Conservation (phyloP, 2,797 vertebrate genomes). For the Chaetodon trifasciatus region DNA sequence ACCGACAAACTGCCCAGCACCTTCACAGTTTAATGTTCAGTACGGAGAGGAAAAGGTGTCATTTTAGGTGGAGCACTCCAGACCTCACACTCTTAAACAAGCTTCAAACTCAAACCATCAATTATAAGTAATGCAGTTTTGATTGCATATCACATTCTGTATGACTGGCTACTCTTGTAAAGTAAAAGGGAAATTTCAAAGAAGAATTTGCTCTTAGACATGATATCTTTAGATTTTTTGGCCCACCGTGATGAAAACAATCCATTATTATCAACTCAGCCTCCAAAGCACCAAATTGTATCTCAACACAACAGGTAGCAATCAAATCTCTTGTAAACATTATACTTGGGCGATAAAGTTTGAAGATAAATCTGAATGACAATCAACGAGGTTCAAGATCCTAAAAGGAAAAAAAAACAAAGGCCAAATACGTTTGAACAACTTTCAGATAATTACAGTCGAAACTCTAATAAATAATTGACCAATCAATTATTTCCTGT, state of each 20-base stretch:
- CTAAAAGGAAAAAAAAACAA: constrained; percentile 13
- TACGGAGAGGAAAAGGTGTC: constrained; percentile 5
- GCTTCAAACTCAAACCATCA: constrained; percentile 32
- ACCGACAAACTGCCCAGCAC: constrained; percentile 21
- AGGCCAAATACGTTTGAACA: constrained; percentile 31
- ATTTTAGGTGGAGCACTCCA: constrained; percentile 26
- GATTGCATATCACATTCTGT: constrained; percentile 43
- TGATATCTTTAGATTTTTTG: constrained; percentile 28
- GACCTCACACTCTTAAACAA: constrained; percentile 23
- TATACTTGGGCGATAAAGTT: constrained; percentile 41
- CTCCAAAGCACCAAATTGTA: constrained; percentile 60
- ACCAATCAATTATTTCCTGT: background rate
- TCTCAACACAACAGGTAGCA: constrained; percentile 72
- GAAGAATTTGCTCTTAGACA: constrained; percentile 21
- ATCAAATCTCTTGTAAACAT: constrained; percentile 75
- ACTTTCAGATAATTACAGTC: constrained; percentile 28
- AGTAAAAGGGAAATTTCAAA: constrained; percentile 26
- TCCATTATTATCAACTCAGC: constrained; percentile 26
- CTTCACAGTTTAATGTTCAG: constrained; percentile 50
- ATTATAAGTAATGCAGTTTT: constrained; percentile 35
- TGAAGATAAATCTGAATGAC: constrained; percentile 48
- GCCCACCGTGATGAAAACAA: constrained; percentile 26
- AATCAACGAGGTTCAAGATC: constrained; percentile 27
- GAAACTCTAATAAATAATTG: constrained; percentile 15
- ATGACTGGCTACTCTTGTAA: constrained; percentile 11